phyloP scores from a whole-genome alignment of 2,888 invertebrate species.

The Caenorhabditis angaria region DNA sequence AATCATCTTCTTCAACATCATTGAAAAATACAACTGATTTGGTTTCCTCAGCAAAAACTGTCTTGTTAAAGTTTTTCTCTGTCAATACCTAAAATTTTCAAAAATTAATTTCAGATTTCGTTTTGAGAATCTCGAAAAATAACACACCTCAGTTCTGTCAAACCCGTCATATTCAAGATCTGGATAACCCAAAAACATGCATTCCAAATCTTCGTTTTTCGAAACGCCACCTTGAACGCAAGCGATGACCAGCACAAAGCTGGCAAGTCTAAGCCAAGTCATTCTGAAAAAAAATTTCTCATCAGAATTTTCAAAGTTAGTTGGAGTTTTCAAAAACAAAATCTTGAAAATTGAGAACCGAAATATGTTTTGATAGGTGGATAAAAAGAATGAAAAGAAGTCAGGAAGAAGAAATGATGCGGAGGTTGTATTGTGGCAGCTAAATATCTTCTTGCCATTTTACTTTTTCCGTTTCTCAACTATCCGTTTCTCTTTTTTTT shows the following conservation, averaged over 20 bases:
- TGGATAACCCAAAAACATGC: slow-evolving; percentile 72
- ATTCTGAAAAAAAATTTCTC: slow-evolving; percentile 23
- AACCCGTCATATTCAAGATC: slow-evolving; percentile 72
- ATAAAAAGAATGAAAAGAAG: not conserved
- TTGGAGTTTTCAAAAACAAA: not conserved
- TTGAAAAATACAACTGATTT: slow-evolving; percentile 72
- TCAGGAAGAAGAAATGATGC: not conserved
- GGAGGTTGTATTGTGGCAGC: slow-evolving; percentile 9
- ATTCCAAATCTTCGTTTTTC: slow-evolving; percentile 63
- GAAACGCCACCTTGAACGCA: slow-evolving; percentile 31
- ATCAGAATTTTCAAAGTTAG: not conserved
- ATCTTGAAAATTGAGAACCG: too few species aligned
- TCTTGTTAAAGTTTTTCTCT: slow-evolving; percentile 72
- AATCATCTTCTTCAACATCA: slow-evolving; percentile 72
- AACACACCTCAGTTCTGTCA: slow-evolving; percentile 65
- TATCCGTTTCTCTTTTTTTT: slow-evolving; percentile 6
- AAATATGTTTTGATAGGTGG: too few species aligned
- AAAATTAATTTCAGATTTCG: not conserved
- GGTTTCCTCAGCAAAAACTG: slow-evolving; percentile 71
- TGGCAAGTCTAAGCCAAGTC: slow-evolving; percentile 43
- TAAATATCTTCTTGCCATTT: slow-evolving; percentile 6
- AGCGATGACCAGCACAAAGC: slow-evolving; percentile 29
- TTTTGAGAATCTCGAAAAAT: not conserved
- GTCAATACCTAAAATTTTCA: slow-evolving; percentile 57
- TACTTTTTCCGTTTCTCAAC: not conserved